Conservation (phyloP, 2,113 vertebrate genomes). For the Bostrychus sinensis region DNA sequence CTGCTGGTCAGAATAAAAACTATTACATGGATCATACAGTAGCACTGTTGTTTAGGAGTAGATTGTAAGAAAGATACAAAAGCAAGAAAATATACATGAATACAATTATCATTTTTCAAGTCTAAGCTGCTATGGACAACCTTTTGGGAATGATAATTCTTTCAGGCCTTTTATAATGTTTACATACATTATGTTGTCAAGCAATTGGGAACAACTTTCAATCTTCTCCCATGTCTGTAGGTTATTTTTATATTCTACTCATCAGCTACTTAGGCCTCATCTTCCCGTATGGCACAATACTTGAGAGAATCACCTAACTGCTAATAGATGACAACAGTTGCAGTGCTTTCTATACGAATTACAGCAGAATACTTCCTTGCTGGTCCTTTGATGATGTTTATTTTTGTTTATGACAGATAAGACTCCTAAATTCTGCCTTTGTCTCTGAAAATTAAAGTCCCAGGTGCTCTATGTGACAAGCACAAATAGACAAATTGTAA, state of each 20-base stretch:
- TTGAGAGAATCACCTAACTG: constrained; percentile 16
- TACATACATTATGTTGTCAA: neutral
- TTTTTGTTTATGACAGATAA: constrained; percentile 29
- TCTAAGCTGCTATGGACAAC: neutral
- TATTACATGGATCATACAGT: constrained; percentile 29
- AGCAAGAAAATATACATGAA: constrained; percentile 2
- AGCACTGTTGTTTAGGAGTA: constrained; percentile 9
- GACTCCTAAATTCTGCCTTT: constrained; percentile 15
- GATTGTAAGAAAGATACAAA: constrained; percentile 16
- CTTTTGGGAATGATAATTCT: no score
- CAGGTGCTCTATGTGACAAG: constrained; percentile 19
- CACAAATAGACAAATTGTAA: constrained; percentile 31
- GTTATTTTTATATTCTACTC: no score
- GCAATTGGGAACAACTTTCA: neutral
- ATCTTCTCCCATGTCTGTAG: no score
- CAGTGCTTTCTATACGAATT: constrained; percentile 17
- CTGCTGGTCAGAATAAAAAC: constrained; percentile 71
- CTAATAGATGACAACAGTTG: constrained; percentile 18
- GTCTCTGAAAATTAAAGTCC: constrained; percentile 20
- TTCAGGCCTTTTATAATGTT: neutral
- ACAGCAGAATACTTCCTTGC: constrained; percentile 14
- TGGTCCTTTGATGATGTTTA: constrained; percentile 21
- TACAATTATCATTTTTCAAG: neutral
- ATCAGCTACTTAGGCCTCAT: no score
- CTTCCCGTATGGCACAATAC: constrained; percentile 10